Evolutionary conservation across 2,113 vertebrate genomes (phyloP).

Genomic region (Phaetusa simplex): DNA sequence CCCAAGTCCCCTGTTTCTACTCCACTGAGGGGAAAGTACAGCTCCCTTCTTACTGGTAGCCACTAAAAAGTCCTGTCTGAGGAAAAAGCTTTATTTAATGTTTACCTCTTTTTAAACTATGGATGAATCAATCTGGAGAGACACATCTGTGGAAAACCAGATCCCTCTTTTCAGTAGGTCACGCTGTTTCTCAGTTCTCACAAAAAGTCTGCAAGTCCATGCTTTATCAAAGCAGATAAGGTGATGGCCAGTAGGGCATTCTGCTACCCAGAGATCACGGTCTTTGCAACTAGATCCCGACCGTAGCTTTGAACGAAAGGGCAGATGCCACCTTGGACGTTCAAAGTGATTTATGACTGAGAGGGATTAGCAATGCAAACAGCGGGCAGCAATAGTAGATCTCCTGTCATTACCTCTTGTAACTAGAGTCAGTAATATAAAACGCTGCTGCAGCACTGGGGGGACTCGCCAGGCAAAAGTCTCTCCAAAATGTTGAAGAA

Average conservation of each 20-base stretch:
- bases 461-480: background rate
- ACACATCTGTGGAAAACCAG: background rate
- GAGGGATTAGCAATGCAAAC: background rate
- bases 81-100: background rate
- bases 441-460: background rate
- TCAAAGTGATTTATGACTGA: background rate
- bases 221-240: background rate
- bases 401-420: background rate
- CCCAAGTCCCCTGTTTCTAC: background rate
- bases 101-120: background rate
- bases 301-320: background rate
- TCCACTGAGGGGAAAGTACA: background rate
- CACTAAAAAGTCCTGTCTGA: background rate
- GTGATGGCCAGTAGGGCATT: background rate
- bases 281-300: background rate
- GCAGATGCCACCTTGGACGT: background rate
- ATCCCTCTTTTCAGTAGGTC: background rate
- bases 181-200: background rate
- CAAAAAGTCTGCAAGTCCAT: background rate
- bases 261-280: background rate
- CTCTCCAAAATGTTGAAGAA: background rate
- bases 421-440: background rate
- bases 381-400: background rate
- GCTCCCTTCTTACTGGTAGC: background rate
- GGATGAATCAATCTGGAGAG: background rate